These are phyloP conservation scores for Sparus aurata DNA, from an alignment of 2,797 vertebrate genomes.

Conservation along the genomic window DNA sequence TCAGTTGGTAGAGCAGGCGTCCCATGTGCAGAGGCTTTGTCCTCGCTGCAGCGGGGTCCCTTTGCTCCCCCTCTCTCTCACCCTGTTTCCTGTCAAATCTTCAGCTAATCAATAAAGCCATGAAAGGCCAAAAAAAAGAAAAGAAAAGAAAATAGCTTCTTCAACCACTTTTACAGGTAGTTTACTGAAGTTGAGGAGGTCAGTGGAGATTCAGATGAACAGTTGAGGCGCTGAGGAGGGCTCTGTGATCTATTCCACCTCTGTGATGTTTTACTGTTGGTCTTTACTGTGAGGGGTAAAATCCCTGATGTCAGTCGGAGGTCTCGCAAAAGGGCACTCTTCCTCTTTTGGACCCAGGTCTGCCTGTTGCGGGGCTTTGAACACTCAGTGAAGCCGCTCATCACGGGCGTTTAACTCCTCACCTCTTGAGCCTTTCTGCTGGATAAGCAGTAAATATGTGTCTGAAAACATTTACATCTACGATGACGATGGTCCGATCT, in stretches of 20 bases:
- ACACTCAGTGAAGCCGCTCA: slow-evolving; percentile 7
- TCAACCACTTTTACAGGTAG: neutral
- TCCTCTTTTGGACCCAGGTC: slow-evolving; percentile 16
- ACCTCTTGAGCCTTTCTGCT: slow-evolving; percentile 15
- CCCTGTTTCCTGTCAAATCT: no score
- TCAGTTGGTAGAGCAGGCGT: no score
- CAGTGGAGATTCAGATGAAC: slow-evolving; percentile 2
- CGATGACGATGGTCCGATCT: slow-evolving; percentile 6
- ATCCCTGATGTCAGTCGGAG: neutral
- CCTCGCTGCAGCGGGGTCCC: no score
- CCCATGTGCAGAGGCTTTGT: no score
- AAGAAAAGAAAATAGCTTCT: no score
- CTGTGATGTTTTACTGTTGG: slow-evolving; percentile 1
- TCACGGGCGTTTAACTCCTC: neutral
- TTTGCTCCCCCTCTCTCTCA: no score
- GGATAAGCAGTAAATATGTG: slow-evolving; percentile 15
- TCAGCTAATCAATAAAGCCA: no score
- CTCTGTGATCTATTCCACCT: neutral
- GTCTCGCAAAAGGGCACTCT: slow-evolving; percentile 25
- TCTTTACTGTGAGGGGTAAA: slow-evolving; percentile 35
- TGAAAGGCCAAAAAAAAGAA: no score
- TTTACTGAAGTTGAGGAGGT: neutral
- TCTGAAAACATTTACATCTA: slow-evolving; percentile 12
- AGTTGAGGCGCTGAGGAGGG: neutral
- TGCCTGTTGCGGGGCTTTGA: slow-evolving; percentile 36